phyloP scores from a whole-genome alignment of 2,797 vertebrate species.

The Acanthurus leucopareius region DNA sequence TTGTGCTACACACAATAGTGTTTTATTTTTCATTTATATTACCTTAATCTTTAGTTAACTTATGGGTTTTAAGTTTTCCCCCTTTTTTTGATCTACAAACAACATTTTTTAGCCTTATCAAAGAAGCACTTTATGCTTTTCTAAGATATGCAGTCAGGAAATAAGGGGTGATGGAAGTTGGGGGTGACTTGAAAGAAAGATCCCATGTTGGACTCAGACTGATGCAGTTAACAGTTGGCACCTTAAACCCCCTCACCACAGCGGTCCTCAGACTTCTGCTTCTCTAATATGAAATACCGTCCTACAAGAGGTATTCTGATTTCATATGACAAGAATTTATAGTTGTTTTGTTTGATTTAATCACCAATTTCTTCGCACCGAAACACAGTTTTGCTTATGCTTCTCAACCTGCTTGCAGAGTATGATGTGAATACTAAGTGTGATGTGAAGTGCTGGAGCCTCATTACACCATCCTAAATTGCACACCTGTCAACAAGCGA shows the following conservation, averaged over 20 bases:
- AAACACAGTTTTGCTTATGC: constrained; percentile 10
- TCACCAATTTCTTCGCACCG: constrained; percentile 15
- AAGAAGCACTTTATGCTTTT: background rate
- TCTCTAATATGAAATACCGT: background rate
- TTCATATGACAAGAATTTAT: background rate
- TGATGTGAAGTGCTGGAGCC: constrained; percentile 28
- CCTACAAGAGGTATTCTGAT: constrained; percentile 1
- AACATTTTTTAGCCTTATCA: background rate
- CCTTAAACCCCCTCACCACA: background rate
- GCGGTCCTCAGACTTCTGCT: background rate
- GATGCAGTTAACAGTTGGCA: background rate
- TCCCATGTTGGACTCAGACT: background rate
- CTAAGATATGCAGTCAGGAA: background rate
- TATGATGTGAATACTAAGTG: constrained; percentile 48
- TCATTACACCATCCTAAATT: constrained; percentile 61
- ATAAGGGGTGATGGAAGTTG: background rate
- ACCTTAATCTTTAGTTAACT: background rate
- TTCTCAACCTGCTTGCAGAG: constrained; percentile 34
- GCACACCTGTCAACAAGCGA: constrained; percentile 63
- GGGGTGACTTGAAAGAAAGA: background rate
- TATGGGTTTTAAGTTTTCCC: background rate
- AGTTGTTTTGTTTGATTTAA: constrained; percentile 41
- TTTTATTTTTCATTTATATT: background rate
- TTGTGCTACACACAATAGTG: too few species aligned
- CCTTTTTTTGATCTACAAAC: background rate